Base-by-base conservation (phyloP, 2,888 invertebrate species). In the Marasmarcha lunaedactyla region DNA sequence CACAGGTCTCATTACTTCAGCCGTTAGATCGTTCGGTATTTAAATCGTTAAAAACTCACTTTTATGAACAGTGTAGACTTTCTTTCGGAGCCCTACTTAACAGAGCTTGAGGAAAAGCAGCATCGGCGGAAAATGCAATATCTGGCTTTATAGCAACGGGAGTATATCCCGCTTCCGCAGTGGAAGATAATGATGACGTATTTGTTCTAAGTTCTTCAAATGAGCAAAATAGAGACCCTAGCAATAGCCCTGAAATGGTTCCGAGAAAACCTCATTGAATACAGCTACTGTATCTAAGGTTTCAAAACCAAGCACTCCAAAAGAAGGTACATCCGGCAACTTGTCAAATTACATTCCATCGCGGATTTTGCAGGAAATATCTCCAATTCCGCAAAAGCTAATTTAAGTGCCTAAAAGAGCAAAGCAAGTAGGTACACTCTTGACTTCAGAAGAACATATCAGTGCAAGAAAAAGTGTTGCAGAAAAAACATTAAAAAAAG, bases 131-230 rank as follows among this genome's bases (percentile, higher is more conserved):
- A 42, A 55, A 51, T 43, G 52, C 48, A 25, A 46, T 42, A 42
- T 41, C 47, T 15, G 48, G 51, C 9, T 53, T 55, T 30, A 49
- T 33, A 45, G 48, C 49, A 37, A 43, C 50, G 27, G 57, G 58
- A 40, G 48, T 56, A 14, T 50, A 45, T 40, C 55, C 53, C 13
- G 5, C 3, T 33, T 33, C 33, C 12, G 33, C 13, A 33, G 11
- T 33, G 11, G 13, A 9, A 33, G 11, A 11, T 12, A 12, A 12
- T 12, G 13, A 33, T 14, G 14, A 35, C 35, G 35, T 14, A 14
- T 14, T 14, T 35, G 13, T 35, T 35, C 35, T 14, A 35, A 14
- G 35, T 35, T 35, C 5, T 35, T 35, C 35, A 5, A 35, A 35
- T 35, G 13, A 35, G 35, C 14, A 6, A 35, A 35, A 14, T 14